Base-by-base conservation (phyloP, 2,888 invertebrate genomes). In the Patella caerulea region DNA sequence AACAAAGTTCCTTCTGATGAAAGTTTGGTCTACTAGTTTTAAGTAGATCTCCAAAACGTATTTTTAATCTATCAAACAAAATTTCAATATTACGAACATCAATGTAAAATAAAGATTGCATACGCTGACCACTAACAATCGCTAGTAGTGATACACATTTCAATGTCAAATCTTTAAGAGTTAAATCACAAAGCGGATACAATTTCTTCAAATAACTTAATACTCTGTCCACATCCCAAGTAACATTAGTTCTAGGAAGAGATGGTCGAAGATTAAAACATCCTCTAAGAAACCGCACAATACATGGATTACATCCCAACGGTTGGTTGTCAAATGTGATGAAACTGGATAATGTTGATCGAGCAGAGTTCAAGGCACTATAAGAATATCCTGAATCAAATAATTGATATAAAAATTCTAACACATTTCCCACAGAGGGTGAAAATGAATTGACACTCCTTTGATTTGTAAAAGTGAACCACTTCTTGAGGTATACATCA, bases 261-360 rank as follows among this genome's bases (percentile, higher is more conserved):
- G 80, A 5, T n/a, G 79, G 80, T 65, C 72, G 76, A 11, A 74
- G 24, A 7, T 53, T 24, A 76, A 80, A 80, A 1, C 79, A 54
- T n/a, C 82, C 80, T 75, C 78, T 78, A 76, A 79, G 72, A 56
- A 15, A 72, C 55, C 74, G 65, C 9, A 79, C 24, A 2, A 78
- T 71, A 3, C 76, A 11, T 2, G 76, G 79, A 34, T 74, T 77
- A 59, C n/a, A 59, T 14, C 59, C 59, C 17, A 59, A 17, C 17
- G 59, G 12, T 59, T 59, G 17, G 17, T 59, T 59, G 17, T n/a
- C 19, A 45, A 45, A 45, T 45, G 34, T 45, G 34, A 45, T 45
- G 34, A 45, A 45, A 45, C 34, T 45, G 34, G 34, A 45, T 19
- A 59, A 59, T 59, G 19, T 5, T n/a, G 17, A 59, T 59, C 17